Evolutionary conservation across 1,140 invertebrate genomes (phyloP), one percentile per base, ranked within the genome.

Genomic region (Atta texana): DNA sequence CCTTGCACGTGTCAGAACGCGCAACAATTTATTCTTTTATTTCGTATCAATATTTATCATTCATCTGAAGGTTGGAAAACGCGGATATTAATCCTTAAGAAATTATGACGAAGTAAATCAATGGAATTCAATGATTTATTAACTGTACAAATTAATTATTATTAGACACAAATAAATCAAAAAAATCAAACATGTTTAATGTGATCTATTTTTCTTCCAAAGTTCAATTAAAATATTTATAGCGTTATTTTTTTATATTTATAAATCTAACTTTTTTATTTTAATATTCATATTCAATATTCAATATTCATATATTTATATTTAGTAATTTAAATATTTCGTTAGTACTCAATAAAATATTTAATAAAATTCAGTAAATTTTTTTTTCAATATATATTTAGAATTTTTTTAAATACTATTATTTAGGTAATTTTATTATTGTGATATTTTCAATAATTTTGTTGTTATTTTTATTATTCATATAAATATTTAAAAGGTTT

Each of bases 1-100:
- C 31, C 24, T 34, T 31, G 12, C 34, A 59, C 18, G 39, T 49
- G 24, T 61, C 57, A 69, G 24, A 18, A 34, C n/a, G 44, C 12
- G 49, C 14, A 80, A 55, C 44, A 39, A 55, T 69, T 55, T 21
- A 49, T 18, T 77, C n/a, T 80, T 68, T 8, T 53, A 66, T 78
- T 53, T 31, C 4, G 34, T 53, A 3, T 24, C n/a, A 24, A 16
- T 69, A 24, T 24, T 24, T 21, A 82, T 82, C 34, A 34, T 44
- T 49, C 7, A 21, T 31, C 1, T 1, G 18, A 82, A 82, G 53
- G n/a, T 31, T 24, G 12, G 24, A 68, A 80, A 69, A 80, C 10
- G 49, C 14, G n/a, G 18, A 55, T 8, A 21, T 39, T 5, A 66
- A 49, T 24, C 8, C 10, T 28, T 18, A 64, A n/a, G 14, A 59